Conservation (phyloP, 2,888 invertebrate genomes). For the Petrophora chlorosata region DNA sequence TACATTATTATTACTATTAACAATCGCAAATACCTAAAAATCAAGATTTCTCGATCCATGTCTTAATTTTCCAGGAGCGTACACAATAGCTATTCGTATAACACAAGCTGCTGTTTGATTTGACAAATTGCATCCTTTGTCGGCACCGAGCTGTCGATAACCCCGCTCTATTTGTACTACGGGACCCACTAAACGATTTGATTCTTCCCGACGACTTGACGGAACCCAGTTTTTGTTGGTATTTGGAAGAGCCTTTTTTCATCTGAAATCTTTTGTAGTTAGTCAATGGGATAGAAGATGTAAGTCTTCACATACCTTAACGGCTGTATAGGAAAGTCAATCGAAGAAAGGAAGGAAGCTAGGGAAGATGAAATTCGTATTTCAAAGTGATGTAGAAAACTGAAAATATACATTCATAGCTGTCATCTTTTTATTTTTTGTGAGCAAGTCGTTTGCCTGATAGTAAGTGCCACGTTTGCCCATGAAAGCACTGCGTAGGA, state of each 20-base stretch:
- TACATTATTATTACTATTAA: too few species aligned
- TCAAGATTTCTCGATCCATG: neutral
- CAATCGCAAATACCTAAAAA: too few species aligned
- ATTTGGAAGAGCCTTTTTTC: conserved; percentile 31
- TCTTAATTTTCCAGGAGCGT: neutral
- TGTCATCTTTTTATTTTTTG: too few species aligned
- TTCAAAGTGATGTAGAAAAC: too few species aligned
- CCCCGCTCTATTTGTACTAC: conserved; percentile 66
- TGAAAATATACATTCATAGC: too few species aligned
- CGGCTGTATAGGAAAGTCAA: too few species aligned
- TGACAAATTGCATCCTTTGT: conserved; percentile 78
- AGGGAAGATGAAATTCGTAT: too few species aligned
- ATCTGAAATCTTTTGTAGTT: conserved; percentile 30
- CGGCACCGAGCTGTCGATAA: conserved; percentile 64
- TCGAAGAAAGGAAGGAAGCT: too few species aligned
- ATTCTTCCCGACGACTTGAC: conserved; percentile 49
- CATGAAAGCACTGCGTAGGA: too few species aligned
- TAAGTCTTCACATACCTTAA: neutral
- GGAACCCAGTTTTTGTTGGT: conserved; percentile 33
- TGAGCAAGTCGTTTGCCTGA: too few species aligned
- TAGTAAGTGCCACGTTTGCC: too few species aligned
- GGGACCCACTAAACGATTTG: conserved; percentile 60
- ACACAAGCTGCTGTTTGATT: conserved; percentile 62
- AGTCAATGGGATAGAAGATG: conserved; percentile 6
- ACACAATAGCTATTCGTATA: conserved; percentile 21